Evolutionary conservation across 2,797 vertebrate species (phyloP).

Genomic region (Natrix natrix): DNA sequence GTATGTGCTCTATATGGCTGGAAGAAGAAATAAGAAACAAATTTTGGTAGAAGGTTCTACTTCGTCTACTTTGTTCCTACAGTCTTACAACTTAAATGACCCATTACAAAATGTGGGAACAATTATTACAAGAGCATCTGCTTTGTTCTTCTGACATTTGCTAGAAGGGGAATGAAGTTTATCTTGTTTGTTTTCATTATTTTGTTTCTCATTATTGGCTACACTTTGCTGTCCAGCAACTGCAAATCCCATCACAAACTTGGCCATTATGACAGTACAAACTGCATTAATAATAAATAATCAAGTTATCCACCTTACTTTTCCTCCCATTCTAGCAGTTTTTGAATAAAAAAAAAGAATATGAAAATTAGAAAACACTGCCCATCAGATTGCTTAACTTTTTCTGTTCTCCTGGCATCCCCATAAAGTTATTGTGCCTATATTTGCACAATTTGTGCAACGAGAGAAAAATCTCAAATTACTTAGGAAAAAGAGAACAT

Average conservation of each 20-base stretch:
- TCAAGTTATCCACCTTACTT: background rate
- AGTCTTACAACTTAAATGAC: background rate
- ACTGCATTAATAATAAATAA: background rate
- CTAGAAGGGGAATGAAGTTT: constrained; percentile 28
- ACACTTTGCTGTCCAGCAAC: background rate
- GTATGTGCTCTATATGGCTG: background rate
- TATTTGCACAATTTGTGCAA: background rate
- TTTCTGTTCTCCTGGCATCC: background rate
- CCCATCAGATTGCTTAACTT: background rate
- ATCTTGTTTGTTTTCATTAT: constrained; percentile 35
- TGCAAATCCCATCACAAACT: background rate
- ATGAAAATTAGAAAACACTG: background rate
- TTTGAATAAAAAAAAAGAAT: constrained; percentile 14
- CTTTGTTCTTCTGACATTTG: background rate
- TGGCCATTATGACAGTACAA: background rate
- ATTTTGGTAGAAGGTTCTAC: background rate
- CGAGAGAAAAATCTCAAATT: background rate
- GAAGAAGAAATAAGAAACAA: background rate
- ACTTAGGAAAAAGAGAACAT: background rate
- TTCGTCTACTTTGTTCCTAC: background rate
- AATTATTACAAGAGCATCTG: background rate
- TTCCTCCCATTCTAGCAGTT: background rate
- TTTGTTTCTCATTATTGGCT: constrained; percentile 27
- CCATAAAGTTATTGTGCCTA: background rate
- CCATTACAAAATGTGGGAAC: background rate